Conservation (phyloP, 2,797 vertebrate genomes). For the Propithecus perrieri region DNA sequence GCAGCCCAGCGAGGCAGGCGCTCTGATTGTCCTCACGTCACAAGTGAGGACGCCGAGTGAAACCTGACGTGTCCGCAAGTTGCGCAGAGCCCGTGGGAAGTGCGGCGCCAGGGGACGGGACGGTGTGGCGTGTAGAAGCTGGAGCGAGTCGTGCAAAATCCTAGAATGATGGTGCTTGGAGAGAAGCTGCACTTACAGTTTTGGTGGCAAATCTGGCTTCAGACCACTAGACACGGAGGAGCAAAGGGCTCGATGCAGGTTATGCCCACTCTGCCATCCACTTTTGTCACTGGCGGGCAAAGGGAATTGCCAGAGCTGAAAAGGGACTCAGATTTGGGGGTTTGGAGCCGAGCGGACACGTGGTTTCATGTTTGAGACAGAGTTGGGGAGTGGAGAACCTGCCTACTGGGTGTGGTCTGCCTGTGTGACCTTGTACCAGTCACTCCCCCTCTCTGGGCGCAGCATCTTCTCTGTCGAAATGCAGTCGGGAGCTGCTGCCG, state of each 20-base stretch:
- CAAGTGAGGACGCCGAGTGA: background rate
- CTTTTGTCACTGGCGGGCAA: background rate
- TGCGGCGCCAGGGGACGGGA: background rate
- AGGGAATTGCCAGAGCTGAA: background rate
- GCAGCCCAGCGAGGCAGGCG: background rate
- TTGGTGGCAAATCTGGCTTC: background rate
- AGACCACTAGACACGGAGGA: background rate
- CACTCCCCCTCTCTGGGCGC: background rate
- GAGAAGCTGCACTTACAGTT: background rate
- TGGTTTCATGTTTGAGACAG: background rate
- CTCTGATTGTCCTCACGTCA: background rate
- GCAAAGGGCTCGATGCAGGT: background rate
- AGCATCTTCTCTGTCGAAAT: background rate
- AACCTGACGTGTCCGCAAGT: too few relatives aligned
- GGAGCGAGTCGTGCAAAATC: background rate
- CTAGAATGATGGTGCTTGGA: background rate
- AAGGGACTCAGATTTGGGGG: background rate
- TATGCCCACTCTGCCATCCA: accelerated
- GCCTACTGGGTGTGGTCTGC: background rate
- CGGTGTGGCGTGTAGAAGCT: accelerated
- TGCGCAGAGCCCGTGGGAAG: background rate
- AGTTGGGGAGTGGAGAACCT: background rate
- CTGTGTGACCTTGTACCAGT: background rate
- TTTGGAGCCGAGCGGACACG: background rate
- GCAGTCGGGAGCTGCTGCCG: accelerated